Percentiles rank a stretch among this genome's conserved stretches.
Conservation (phyloP, 2,113 vertebrate species). For the Ophthalmolycus amberensis region DNA sequence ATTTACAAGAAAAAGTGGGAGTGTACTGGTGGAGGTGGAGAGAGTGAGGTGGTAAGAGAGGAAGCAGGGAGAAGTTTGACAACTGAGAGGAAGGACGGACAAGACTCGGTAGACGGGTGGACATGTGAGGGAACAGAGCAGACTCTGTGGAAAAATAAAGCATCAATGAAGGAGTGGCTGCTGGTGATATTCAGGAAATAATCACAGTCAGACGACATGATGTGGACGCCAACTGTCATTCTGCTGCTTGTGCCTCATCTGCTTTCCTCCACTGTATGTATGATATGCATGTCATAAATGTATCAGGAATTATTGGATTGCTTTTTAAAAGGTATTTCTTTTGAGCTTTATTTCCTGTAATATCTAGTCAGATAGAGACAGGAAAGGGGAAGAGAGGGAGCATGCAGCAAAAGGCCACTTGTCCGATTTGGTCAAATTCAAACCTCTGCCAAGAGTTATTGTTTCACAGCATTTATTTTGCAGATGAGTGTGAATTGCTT, state of each 20-base stretch:
- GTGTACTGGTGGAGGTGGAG: constrained; percentile 38
- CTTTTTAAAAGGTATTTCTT: not conserved
- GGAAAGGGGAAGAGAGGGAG: not conserved
- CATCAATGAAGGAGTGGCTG: constrained; percentile 47
- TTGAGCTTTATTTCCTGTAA: not conserved
- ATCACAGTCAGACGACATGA: constrained; percentile 61
- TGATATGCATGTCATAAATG: constrained; percentile 5
- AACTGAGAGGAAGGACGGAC: constrained; percentile 33
- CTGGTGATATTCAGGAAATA: constrained; percentile 47
- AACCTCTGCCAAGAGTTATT: not conserved
- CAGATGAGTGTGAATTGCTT: not conserved
- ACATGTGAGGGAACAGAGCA: constrained; percentile 33
- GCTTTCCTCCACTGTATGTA: constrained; percentile 75
- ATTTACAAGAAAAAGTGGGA: constrained; percentile 58
- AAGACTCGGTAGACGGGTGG: constrained; percentile 12
- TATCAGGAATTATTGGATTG: not conserved
- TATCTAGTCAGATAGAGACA: not conserved
- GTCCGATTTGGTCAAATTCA: not conserved
- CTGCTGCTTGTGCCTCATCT: constrained; percentile 70
- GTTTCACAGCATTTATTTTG: not conserved
- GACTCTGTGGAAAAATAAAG: constrained; percentile 41
- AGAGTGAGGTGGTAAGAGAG: constrained; percentile 7
- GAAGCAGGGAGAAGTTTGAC: constrained; percentile 30
- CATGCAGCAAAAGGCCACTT: not conserved
- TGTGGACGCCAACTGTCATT: constrained; percentile 71